Conservation (phyloP, 2,888 invertebrate genomes). For the Notodonta dromedarius region DNA sequence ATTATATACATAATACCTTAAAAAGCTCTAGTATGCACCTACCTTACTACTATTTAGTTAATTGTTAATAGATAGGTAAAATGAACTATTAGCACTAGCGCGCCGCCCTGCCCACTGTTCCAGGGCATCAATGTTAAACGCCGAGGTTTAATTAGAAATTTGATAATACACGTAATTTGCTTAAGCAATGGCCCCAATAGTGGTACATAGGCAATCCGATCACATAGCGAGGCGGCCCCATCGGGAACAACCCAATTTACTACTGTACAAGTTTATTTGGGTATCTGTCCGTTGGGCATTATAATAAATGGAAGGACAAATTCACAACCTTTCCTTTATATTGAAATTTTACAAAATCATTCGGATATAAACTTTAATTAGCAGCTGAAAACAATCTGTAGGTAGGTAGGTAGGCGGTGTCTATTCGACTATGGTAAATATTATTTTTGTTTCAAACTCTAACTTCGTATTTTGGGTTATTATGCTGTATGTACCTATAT, state of each 20-base stretch:
- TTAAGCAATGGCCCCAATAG: conserved; percentile 49
- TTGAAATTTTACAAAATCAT: conserved; percentile 66
- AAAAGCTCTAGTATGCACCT: background rate
- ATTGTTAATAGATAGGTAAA: background rate
- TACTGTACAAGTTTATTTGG: conserved; percentile 78
- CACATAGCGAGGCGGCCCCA: conserved; percentile 70
- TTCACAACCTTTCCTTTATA: conserved; percentile 65
- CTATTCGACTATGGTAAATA: background rate
- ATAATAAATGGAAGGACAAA: conserved; percentile 74
- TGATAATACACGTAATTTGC: conserved; percentile 42
- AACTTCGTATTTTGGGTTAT: too few relatives aligned
- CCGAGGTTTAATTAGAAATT: conserved; percentile 29
- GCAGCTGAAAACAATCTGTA: conserved; percentile 16
- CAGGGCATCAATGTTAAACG: background rate
- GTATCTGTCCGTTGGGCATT: conserved; percentile 73
- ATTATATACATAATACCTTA: background rate
- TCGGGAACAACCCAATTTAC: conserved; percentile 77
- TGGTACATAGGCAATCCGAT: conserved; percentile 69
- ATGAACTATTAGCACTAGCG: background rate
- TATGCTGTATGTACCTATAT: too few relatives aligned
- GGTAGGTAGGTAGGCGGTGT: too few relatives aligned
- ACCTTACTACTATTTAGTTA: background rate
- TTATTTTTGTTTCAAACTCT: too few relatives aligned
- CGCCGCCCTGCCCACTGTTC: background rate
- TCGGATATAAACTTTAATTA: conserved; percentile 57